Base-by-base conservation (phyloP, 1,140 invertebrate genomes). In the Nasonia giraulti region DNA sequence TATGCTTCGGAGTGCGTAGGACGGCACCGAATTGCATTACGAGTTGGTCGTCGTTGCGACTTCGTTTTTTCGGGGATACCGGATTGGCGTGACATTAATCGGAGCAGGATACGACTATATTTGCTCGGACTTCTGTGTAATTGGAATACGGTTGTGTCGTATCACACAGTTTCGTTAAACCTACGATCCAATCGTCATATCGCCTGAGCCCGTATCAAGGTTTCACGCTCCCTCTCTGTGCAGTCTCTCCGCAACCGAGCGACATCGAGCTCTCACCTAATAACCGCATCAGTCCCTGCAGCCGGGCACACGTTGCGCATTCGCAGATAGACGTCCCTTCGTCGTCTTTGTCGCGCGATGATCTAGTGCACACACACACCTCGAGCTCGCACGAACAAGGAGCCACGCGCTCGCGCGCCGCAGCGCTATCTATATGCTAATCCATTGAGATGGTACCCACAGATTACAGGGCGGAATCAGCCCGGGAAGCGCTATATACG, bases 361-460 rank as follows among this genome's bases (percentile, higher is more conserved):
- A 82, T 82, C 44, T 75, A 62, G 44, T 27, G 27, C 77, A 20
- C 66, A 79, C n/a, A 86, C 85, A 47, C 62, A n/a, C n/a, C 80
- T 77, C 74, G 78, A 80, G 23, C 71, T 76, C 74, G 27, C 27
- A 11, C 74, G n/a, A 31, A 37, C 20, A 75, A n/a, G 74, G 33
- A 47, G 12, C 20, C 44, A 31, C n/a, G 27, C 23, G 50, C 69
- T 10, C 66, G 55, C 23, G 33, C 87, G 92, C 91, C n/a, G n/a
- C n/a, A n/a, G n/a, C n/a, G n/a, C n/a, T 93, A 93, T 93, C 92
- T 93, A 93, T 93, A 93, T 93, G 92, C 92, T 93, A 93, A 93
- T 93, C 92, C 92, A 91, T 92, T 90, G 92, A 92, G 92, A 93
- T 93, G 91, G 91, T 93, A 93, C 91, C 90, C 90, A 89, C 89